Conservation (phyloP, 2,797 vertebrate genomes). For the Pangasius mekongensis region DNA sequence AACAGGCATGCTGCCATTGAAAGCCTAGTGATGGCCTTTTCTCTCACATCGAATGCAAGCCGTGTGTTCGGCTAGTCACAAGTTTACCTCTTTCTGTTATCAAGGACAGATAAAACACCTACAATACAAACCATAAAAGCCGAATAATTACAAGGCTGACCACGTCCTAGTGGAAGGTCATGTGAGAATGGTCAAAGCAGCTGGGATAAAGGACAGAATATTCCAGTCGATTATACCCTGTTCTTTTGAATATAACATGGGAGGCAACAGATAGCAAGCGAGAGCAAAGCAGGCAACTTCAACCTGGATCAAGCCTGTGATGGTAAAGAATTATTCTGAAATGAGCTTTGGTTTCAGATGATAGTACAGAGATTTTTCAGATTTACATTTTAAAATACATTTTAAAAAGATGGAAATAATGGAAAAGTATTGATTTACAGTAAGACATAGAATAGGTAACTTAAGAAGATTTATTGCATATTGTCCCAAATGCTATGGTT, state of each 20-base stretch:
- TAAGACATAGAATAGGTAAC: too few relatives aligned
- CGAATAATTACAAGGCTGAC: constrained; percentile 7
- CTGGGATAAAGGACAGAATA: background rate
- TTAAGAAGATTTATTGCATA: background rate
- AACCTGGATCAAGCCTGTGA: background rate
- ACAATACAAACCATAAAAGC: background rate
- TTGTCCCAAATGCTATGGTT: background rate
- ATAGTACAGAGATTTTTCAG: background rate
- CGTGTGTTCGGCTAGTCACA: background rate
- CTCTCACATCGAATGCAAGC: constrained; percentile 16
- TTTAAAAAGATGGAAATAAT: background rate
- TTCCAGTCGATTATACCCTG: background rate
- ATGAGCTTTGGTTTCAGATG: background rate
- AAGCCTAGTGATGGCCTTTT: constrained; percentile 39
- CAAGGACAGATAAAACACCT: background rate
- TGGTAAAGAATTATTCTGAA: background rate
- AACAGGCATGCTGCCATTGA: constrained; percentile 40
- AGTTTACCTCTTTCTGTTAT: background rate
- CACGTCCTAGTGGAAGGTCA: background rate
- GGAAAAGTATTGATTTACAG: background rate
- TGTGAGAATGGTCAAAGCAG: background rate
- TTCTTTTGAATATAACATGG: background rate
- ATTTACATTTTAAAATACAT: background rate
- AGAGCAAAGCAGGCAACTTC: background rate
- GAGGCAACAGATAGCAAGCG: background rate